phyloP scores from a whole-genome alignment of 2,888 invertebrate genomes.

The Oxystoma pomonae region DNA sequence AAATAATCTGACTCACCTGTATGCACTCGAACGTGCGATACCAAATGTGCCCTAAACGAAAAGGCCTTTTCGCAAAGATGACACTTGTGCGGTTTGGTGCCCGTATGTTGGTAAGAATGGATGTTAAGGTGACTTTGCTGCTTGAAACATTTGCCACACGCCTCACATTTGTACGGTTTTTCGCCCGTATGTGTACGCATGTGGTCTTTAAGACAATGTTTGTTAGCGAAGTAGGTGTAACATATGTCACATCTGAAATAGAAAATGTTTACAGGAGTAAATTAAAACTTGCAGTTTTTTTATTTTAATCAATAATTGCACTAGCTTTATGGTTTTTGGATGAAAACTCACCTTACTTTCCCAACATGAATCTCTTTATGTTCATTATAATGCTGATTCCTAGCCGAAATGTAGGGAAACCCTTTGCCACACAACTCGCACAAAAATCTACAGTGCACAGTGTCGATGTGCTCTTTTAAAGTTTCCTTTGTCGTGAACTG shows the following conservation, averaged over 20 bases:
- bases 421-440: constrained; percentile 23
- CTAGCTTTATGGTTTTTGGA: too few relatives aligned
- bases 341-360: background rate
- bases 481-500: constrained; percentile 1
- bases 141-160: constrained; percentile 2
- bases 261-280: background rate
- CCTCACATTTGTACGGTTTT: background rate
- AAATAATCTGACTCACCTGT: constrained; percentile 16
- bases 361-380: background rate
- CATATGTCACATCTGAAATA: background rate
- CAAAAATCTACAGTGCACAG: constrained; percentile 19
- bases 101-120: constrained; percentile 23
- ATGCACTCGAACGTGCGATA: constrained; percentile 21
- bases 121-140: constrained; percentile 7
- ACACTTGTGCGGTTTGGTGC: constrained; percentile 23
- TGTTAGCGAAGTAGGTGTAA: background rate
- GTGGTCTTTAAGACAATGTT: background rate
- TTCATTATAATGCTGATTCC: background rate
- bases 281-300: background rate
- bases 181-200: background rate
- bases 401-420: constrained; percentile 15
- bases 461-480: constrained; percentile 18
- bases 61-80: constrained; percentile 21
- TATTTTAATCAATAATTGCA: too few relatives aligned
- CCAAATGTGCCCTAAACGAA: constrained; percentile 21